phyloP scores from a whole-genome alignment of 2,797 vertebrate species.

The Kryptolebias ocellatus region DNA sequence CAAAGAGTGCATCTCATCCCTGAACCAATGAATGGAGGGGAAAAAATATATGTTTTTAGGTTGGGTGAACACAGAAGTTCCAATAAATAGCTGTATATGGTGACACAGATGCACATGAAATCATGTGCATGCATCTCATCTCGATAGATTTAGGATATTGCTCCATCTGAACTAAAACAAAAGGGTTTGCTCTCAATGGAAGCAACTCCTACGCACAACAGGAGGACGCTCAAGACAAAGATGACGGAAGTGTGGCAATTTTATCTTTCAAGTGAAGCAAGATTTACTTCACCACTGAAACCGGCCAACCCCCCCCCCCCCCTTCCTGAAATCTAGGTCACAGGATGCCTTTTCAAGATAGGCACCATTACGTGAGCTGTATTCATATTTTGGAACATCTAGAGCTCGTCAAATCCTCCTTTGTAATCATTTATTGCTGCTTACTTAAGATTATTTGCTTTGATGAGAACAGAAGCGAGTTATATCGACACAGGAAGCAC shows the following conservation, averaged over 20 bases:
- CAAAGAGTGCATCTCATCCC: too few relatives aligned
- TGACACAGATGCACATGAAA: too few relatives aligned
- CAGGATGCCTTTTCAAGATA: conserved; percentile 17
- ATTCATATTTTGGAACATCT: conserved; percentile 10
- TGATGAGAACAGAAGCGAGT: background rate
- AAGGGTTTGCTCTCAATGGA: conserved; percentile 21
- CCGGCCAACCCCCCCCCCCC: conserved; percentile 23
- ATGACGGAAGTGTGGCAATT: conserved; percentile 13
- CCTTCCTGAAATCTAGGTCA: conserved; percentile 47
- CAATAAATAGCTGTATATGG: too few relatives aligned
- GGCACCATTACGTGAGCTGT: conserved; percentile 19
- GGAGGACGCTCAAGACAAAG: conserved; percentile 16
- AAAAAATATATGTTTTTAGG: background rate
- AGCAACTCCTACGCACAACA: conserved; percentile 18
- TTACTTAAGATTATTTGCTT: background rate
- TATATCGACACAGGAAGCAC: background rate
- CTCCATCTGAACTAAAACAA: conserved; percentile 1
- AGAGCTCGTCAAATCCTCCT: background rate
- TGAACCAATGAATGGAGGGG: too few relatives aligned
- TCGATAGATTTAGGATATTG: background rate
- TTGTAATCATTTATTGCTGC: background rate
- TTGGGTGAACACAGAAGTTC: background rate
- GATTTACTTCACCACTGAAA: conserved; percentile 18
- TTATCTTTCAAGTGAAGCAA: conserved; percentile 11
- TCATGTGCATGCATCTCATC: too few relatives aligned